Base-by-base conservation (phyloP, 2,888 invertebrate species). In the Macaria liturata region DNA sequence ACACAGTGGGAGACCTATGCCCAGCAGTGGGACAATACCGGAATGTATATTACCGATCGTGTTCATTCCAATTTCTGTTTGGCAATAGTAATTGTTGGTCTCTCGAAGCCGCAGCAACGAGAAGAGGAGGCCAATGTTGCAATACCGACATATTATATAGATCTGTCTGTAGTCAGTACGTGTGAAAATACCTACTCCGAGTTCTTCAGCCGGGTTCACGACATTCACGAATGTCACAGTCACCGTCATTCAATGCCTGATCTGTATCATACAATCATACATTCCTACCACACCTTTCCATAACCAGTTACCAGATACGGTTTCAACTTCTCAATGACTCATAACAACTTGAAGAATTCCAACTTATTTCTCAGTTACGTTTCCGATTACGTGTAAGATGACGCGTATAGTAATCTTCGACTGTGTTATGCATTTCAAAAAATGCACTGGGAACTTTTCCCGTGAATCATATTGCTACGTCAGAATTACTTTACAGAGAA, bases 171-270 rank as follows among this genome's bases (percentile, higher is more conserved):
- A n/a, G n/a, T n/a, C n/a, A n/a, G 20, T 37, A 60, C 49, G 59
- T 46, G 37, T 42, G 42, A 6, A 45, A 31, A 48, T 44, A 43
- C 46, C 47, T 44, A 51, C 42, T 32, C 42, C 9, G 32, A 8
- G 54, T 44, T 39, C 45, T 40, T 39, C 37, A 49, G 40, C 61
- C 57, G 61, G 61, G 54, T 61, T 61, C 61, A 46, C 46, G 57
- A 51, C 57, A 61, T 57, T 61, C 49, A 34, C 45, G 55, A 51
- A 56, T 53, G 49, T 34, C 51, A 34, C n/a, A 46, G 59, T 59
- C 49, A 49, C 53, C 59, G 49, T 20, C 32, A 59, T 9, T 47
- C 34, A 49, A 49, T 49, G 49, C 42, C 49, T 42, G 42, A 42
- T 8, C 42, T 42, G 42, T 39, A 45, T 20, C 20, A 42, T 46